phyloP scores from a whole-genome alignment of 2,113 vertebrate genomes.

The Bettongia penicillata region DNA sequence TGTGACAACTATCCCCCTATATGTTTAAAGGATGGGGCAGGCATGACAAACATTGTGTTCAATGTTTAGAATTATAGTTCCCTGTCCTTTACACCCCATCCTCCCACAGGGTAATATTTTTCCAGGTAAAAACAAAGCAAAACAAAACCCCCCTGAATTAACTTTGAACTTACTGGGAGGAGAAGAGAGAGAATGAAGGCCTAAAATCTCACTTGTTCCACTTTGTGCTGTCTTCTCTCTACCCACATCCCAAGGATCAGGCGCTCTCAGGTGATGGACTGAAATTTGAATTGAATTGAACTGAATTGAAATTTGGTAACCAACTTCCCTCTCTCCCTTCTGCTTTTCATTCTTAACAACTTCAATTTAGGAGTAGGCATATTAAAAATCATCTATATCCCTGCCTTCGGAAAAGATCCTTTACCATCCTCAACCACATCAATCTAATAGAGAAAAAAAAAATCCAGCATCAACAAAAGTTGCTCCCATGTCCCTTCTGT shows the following conservation, averaged over 20 bases:
- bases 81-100: neutral
- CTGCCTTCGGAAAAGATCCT: slow-evolving; percentile 42
- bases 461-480: slow-evolving; percentile 73
- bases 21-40: neutral
- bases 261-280: neutral
- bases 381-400: slow-evolving; percentile 16
- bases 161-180: slow-evolving; percentile 40
- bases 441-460: slow-evolving; percentile 75
- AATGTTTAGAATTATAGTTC: slow-evolving; percentile 64
- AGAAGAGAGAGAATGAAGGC: neutral
- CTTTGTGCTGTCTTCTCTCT: neutral
- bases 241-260: neutral
- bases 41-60: slow-evolving; percentile 80
- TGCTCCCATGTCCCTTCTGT: slow-evolving; percentile 75
- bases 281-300: too few relatives aligned
- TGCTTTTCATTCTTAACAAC: neutral
- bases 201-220: neutral
- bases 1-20: neutral
- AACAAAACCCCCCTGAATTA: slow-evolving; percentile 50
- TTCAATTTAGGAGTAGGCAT: neutral
- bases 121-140: slow-evolving; percentile 23
- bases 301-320: neutral
- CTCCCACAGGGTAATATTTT: slow-evolving; percentile 50
- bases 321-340: neutral
- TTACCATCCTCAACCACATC: slow-evolving; percentile 34